A percentile compares a stretch with the other conserved stretches of the same genome.
Evolutionary conservation across 1,140 invertebrate genomes (phyloP).

Genomic region (Plutomurus gul): DNA sequence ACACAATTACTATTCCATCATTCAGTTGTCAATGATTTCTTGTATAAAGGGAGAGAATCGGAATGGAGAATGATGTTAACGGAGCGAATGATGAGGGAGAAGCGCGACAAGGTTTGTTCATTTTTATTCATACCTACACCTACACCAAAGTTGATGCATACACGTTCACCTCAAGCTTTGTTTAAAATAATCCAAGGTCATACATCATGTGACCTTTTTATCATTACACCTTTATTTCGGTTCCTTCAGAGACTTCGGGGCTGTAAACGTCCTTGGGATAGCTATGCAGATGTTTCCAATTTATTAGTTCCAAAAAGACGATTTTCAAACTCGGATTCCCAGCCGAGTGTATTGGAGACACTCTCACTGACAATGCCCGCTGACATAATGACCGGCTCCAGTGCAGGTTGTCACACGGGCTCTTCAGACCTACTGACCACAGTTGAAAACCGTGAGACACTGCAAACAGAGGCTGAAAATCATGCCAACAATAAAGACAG

Average conservation of each 20-base stretch:
- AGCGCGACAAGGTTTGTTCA: conserved; percentile 2
- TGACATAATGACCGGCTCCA: neutral
- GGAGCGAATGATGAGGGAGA: conserved; percentile 40
- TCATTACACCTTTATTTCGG: too few relatives aligned
- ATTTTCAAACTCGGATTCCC: neutral
- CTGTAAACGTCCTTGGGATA: conserved; percentile 39
- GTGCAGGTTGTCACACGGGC: neutral
- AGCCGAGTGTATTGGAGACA: neutral
- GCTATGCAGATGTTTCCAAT: neutral
- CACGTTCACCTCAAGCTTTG: too few relatives aligned
- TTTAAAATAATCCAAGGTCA: too few relatives aligned
- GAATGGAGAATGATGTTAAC: conserved; percentile 43
- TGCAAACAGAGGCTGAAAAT: neutral
- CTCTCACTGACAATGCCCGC: conserved; percentile 30
- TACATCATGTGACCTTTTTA: too few relatives aligned
- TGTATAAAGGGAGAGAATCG: conserved; percentile 39
- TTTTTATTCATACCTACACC: too few relatives aligned
- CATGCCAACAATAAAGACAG: neutral
- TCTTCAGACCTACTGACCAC: conserved; percentile 38
- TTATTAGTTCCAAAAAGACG: neutral
- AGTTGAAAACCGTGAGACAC: neutral
- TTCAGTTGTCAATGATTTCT: neutral
- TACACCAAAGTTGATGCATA: too few relatives aligned
- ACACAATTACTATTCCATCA: neutral
- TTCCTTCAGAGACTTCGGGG: conserved; percentile 29